Percentiles rank a stretch among this genome's conserved stretches.
phyloP scores from a whole-genome alignment of 2,888 invertebrate species.

The Myopa tessellatipennis region DNA sequence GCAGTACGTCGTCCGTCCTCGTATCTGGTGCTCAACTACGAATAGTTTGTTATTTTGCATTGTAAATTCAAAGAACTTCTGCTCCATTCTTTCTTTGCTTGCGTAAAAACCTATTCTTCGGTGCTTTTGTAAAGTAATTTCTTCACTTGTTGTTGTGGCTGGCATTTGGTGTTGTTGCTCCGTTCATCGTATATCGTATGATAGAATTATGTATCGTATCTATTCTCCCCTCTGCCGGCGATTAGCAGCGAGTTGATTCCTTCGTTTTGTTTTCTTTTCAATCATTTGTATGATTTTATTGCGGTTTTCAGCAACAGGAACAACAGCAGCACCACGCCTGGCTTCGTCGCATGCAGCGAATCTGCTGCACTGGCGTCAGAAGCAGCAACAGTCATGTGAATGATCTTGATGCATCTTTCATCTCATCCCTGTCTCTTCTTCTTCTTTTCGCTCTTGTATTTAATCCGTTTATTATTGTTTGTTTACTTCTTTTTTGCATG shows the following conservation, averaged over 20 bases:
- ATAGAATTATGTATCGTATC: constrained; percentile 16
- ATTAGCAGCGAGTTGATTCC: neutral
- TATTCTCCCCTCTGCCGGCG: neutral
- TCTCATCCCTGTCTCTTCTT: constrained; percentile 1
- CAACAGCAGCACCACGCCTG: neutral
- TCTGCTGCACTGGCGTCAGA: neutral
- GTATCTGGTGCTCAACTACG: neutral
- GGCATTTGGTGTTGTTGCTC: constrained; percentile 1
- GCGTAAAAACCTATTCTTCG: neutral
- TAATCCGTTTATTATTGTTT: constrained; percentile 29
- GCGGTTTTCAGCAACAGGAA: constrained; percentile 15
- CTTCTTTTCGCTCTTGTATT: constrained; percentile 8
- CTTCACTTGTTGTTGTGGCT: constrained; percentile 7
- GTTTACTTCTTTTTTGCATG: neutral
- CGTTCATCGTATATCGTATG: constrained; percentile 39
- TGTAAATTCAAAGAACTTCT: neutral
- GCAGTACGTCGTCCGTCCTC: neutral
- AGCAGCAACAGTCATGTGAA: constrained; percentile 30
- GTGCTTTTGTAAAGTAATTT: constrained; percentile 22
- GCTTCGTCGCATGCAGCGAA: neutral
- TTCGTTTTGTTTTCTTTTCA: neutral
- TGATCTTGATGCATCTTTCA: constrained; percentile 31
- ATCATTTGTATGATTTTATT: constrained; percentile 38
- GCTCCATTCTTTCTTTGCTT: neutral
- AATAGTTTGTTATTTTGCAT: constrained; percentile 32